phyloP scores from a whole-genome alignment of 1,140 invertebrate genomes.

The Eurosta solidaginis region DNA sequence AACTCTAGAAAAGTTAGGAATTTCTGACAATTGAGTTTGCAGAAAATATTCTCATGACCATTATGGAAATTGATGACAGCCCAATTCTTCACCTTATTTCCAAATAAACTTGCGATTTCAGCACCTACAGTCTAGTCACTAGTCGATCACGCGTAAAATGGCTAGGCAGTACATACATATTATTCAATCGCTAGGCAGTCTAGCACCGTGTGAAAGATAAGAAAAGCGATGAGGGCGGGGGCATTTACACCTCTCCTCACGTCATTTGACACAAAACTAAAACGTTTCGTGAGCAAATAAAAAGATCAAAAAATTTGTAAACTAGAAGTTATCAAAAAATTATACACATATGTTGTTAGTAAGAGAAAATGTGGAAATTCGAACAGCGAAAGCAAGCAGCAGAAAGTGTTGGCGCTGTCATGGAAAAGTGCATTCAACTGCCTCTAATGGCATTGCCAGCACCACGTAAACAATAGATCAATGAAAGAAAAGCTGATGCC shows the following conservation, averaged over 20 bases:
- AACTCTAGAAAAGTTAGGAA: no score
- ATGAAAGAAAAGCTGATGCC: conserved; percentile 14
- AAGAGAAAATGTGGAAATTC: no score
- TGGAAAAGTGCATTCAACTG: conserved; percentile 22
- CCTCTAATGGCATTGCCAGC: conserved; percentile 9
- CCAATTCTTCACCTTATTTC: no score
- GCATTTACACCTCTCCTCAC: no score
- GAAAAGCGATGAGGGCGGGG: neutral
- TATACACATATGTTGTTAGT: neutral
- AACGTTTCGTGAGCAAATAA: conserved; percentile 4
- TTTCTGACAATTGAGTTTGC: no score
- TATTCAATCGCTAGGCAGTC: neutral
- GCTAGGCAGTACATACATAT: neutral
- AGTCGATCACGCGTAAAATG: no score
- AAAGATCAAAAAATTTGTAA: neutral
- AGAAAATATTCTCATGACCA: no score
- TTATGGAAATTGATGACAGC: no score
- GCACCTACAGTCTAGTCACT: no score
- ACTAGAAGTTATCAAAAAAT: neutral
- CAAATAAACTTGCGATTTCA: no score
- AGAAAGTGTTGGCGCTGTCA: neutral
- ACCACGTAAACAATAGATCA: neutral
- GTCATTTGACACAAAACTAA: neutral
- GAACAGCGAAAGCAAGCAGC: neutral
- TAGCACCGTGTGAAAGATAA: neutral